Base-by-base conservation (phyloP, 2,888 invertebrate genomes). In the Cantharis lateralis region DNA sequence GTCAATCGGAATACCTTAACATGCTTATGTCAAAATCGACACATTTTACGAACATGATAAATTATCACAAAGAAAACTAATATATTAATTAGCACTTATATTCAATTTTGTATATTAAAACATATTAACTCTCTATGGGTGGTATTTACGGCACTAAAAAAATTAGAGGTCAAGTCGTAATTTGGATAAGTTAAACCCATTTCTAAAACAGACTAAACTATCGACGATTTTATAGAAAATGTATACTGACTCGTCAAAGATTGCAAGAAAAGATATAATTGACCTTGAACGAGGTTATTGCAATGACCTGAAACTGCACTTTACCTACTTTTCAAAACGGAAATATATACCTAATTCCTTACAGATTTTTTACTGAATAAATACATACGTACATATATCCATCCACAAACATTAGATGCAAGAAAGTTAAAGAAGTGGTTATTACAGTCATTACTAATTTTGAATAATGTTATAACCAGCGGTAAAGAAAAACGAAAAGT, bases 251-350 rank as follows among this genome's bases (percentile, higher is more conserved):
- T 62, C 62, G 72, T 69, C 69, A 72, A 72, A 70, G 71, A 74
- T 69, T 78, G 83, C 82, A 85, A 82, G 83, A 84, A 84, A 83
- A 86, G 85, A 83, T 84, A 82, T 79, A 82, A 80, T 82, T 87
- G 86, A 86, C 87, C 87, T 87, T 87, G 87, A 87, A 86, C 83
- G 87, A 87, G 87, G 87, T 87, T 85, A 87, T 84, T 86, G 86
- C 86, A 85, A 82, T 86, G 86, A 87, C 86, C 86, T 84, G 86
- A 82, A 85, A 86, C 82, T 84, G 86, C 85, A 86, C 84, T 85
- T 86, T 83, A 86, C 87, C 87, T 87, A 87, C 87, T 86, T 87
- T 84, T 82, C 82, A 81, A 81, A 81, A 80, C 81, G 72, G 78
- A 73, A 75, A 78, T 76, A 62, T 72, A 66, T 74, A 72, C 76